These are phyloP conservation scores for Trididemnum clinides DNA, from an alignment of 23 tunicate species.

Conservation along the genomic window DNA sequence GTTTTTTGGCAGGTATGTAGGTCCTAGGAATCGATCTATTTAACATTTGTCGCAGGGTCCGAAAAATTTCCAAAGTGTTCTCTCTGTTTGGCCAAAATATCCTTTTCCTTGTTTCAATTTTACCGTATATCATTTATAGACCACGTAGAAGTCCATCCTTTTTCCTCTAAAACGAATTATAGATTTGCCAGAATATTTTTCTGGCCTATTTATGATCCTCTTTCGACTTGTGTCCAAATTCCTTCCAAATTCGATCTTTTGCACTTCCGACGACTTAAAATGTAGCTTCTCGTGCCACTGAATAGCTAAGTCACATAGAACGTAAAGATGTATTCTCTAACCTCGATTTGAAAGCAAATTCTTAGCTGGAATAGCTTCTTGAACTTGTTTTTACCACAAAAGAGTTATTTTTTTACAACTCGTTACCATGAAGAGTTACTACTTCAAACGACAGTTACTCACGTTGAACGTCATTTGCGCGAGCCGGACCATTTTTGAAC, in stretches of 20 bases:
- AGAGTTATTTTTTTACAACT: neutral
- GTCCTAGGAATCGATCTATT: neutral
- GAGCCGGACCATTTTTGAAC: neutral
- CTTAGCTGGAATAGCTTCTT: neutral
- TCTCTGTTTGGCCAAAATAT: neutral
- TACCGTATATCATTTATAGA: neutral
- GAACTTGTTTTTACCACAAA: neutral
- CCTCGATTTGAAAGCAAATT: neutral
- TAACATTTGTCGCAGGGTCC: neutral
- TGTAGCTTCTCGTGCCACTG: neutral
- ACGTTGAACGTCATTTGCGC: neutral
- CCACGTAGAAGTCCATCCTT: neutral
- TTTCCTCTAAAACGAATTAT: neutral
- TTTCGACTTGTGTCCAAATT: neutral
- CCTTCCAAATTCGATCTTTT: neutral
- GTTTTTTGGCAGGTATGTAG: neutral
- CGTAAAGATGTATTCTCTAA: neutral
- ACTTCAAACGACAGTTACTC: neutral
- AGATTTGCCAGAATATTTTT: neutral
- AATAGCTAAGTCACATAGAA: neutral
- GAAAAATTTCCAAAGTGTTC: neutral
- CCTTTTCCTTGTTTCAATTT: neutral
- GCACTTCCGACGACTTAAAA: neutral
- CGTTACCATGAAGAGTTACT: too few species aligned
- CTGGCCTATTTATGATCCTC: neutral